Evolutionary conservation across 2,888 invertebrate genomes (phyloP), one percentile per base, ranked within the genome.

Genomic region (Muscina levida): DNA sequence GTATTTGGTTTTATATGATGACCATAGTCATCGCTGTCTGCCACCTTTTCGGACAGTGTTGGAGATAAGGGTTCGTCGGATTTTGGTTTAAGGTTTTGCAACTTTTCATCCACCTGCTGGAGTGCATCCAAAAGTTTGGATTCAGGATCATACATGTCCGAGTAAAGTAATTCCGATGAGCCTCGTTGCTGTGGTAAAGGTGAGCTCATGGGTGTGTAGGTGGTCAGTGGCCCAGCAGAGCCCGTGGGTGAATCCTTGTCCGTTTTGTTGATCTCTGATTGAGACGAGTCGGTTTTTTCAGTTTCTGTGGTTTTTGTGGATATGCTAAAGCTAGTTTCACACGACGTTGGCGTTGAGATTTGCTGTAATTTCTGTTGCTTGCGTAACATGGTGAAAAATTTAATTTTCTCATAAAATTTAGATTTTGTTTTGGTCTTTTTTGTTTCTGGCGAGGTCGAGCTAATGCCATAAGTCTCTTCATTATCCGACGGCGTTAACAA

Each of bases 1-100:
- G 92, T 92, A 85, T 94, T 94, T 1, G 94, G 94, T 84, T 92
- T 91, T 72, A 93, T 91, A 13, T 87, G 85, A 68, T 85, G 86
- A 59, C 88, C 88, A 51, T 88, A 87, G 68, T 88, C 89, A 82
- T 86, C 87, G 26, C 85, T 5, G 3, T 31, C 31, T 31, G 8
- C 31, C 3, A 31, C 31, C 8, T 31, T 84, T 19, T 84, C 72
- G 0, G 77, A 82, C n/a, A 85, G 67, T 3, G 85, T 31, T 31
- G 31, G 22, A n/a, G n/a, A n/a, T n/a, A n/a, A n/a, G n/a, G n/a
- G n/a, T 22, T 88, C 77, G 0, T 59, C 42, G 0, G 74, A 87
- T 81, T 0, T 70, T 59, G 6, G 57, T 73, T 19, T 56, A 4
- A 85, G 85, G 13, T 84, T 85, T 72, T 88, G 88, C 8, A 90